Conservation (phyloP, 2,797 vertebrate species). For the Uromys caudimaculatus region DNA sequence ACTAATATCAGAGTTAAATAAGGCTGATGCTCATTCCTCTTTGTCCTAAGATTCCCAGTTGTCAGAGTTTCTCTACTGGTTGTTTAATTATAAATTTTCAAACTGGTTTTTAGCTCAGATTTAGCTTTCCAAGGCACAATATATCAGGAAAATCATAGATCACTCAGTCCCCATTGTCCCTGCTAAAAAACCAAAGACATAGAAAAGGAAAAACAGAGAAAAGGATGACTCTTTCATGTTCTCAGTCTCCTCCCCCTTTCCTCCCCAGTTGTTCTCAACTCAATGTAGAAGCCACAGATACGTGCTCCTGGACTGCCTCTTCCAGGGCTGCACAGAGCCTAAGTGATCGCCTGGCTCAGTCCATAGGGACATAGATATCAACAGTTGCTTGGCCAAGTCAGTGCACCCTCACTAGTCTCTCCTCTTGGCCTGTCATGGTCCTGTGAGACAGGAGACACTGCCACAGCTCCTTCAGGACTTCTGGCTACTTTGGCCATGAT, state of each 20-base stretch:
- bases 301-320: background rate
- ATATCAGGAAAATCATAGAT: constrained; percentile 44
- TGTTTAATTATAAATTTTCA: constrained; percentile 47
- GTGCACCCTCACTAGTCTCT: background rate
- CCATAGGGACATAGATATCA: background rate
- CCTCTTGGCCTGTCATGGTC: background rate
- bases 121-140: constrained; percentile 14
- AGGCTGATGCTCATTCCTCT: background rate
- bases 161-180: background rate
- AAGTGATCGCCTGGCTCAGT: background rate
- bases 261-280: constrained; percentile 9
- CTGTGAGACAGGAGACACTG: constrained; percentile 2
- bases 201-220: constrained; percentile 31
- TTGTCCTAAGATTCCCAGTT: constrained; percentile 56
- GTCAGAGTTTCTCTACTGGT: background rate
- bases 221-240: background rate
- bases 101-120: constrained; percentile 46
- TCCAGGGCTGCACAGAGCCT: background rate
- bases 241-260: background rate
- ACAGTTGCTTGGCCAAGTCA: background rate
- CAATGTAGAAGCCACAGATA: background rate
- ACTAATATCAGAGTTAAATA: constrained; percentile 57
- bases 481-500: background rate
- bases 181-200: constrained; percentile 29
- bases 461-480: background rate